Evolutionary conservation across 2,888 invertebrate species (phyloP).

Genomic region (Philonicus albiceps): DNA sequence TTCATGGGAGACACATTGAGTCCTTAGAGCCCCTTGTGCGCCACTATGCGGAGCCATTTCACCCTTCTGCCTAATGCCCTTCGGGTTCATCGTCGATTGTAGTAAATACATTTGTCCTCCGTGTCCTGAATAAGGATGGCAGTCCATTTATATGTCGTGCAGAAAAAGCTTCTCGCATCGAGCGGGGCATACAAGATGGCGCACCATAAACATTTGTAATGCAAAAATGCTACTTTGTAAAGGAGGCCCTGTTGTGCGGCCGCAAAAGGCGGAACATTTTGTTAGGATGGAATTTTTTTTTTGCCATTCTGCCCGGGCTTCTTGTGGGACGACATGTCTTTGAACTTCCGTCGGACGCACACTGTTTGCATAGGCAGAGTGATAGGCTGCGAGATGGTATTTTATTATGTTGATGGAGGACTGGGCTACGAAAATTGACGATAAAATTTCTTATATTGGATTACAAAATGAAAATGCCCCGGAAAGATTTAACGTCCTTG

Average conservation of each 20-base stretch:
- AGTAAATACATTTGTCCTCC: conserved; percentile 47
- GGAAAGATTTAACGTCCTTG: conserved; percentile 8
- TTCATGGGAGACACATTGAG: conserved; percentile 20
- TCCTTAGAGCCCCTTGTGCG: neutral
- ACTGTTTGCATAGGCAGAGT: neutral
- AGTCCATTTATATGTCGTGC: conserved; percentile 37
- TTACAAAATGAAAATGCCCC: conserved; percentile 25
- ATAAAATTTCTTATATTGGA: conserved; percentile 39
- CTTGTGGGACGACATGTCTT: neutral
- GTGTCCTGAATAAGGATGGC: conserved; percentile 47
- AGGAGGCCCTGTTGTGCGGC: neutral
- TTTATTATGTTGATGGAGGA: conserved; percentile 36
- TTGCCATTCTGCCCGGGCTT: neutral
- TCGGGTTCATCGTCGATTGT: conserved; percentile 41
- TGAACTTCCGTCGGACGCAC: conserved; percentile 11
- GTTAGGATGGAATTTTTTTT: neutral
- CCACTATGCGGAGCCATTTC: neutral
- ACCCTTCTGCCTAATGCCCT: conserved; percentile 23
- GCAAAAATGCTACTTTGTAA: conserved; percentile 43
- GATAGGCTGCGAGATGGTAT: conserved; percentile 14
- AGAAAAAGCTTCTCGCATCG: neutral
- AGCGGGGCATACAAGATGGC: conserved; percentile 28
- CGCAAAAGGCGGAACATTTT: conserved; percentile 7
- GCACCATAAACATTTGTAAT: conserved; percentile 47
- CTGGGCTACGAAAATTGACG: conserved; percentile 28